Evolutionary conservation across 2,113 vertebrate species (phyloP), one percentile per base, ranked within the genome.

Genomic region (Alligator sinensis): DNA sequence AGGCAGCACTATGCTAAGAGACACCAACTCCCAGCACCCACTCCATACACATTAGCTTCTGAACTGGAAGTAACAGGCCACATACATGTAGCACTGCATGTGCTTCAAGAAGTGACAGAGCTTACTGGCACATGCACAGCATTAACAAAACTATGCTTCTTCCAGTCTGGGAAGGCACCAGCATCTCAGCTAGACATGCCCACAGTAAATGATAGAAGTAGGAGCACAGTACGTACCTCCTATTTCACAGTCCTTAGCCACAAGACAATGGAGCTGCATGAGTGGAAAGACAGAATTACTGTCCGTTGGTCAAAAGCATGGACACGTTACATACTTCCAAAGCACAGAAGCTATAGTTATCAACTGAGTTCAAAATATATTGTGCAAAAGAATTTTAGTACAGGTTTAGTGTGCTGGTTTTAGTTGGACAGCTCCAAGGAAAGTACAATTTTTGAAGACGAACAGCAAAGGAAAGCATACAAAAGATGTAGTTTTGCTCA

Each of bases 321-420:
- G 47, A 47, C 8, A 47, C 2, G 47, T 47, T 47, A 47, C 47
- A 9, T 47, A 47, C 47, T 47, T 9, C 7, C 18, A 47, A 30
- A 70, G 34, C n/a, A 74, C 21, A 25, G 92, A 84, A 77, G 2
- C 27, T 38, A 12, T 38, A 38, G 68, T 21, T 34, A 72, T 34
- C 30, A 91, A 62, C 76, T 55, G 1, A 30, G 80, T 91, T 94
- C 9, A 91, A 91, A 66, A 81, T 57, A 25, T 68, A 18, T 4
- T 75, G 60, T 79, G 38, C 47, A 80, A 24, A 77, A 77, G 59
- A 28, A 88, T 74, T 38, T 38, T n/a, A 62, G 16, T 76, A 47
- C 8, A 47, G 47, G 47, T 47, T 47, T 47, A 47, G 47, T 47
- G 47, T 47, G 87, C 8, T 55, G 14, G 83, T 86, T 4, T 7